Percentiles rank a stretch among this genome's conserved stretches.
Evolutionary conservation across 2,797 vertebrate species (phyloP).

Genomic region (Prunella strophiata): DNA sequence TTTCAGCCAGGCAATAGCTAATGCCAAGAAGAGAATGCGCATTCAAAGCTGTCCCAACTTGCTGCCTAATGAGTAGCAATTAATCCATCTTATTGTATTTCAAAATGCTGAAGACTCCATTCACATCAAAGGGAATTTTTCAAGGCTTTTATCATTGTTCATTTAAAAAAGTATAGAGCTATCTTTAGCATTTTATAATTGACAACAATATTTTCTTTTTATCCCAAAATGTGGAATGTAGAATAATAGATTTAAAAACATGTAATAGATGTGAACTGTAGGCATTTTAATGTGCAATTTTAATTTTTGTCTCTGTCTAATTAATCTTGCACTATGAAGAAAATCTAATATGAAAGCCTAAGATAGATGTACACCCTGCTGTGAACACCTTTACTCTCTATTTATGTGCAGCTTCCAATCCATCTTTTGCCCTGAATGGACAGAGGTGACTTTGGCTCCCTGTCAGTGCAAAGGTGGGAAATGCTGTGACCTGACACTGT

Average conservation of each 20-base stretch:
- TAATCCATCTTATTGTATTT: constrained; percentile 89
- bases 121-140: constrained; percentile 87
- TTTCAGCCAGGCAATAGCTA: constrained; percentile 86
- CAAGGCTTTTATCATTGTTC: constrained; percentile 81
- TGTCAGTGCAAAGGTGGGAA: constrained; percentile 7
- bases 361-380: not conserved
- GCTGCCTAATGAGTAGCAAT: constrained; percentile 88
- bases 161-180: constrained; percentile 75
- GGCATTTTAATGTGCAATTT: constrained; percentile 44
- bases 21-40: constrained; percentile 87
- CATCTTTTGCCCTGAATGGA: not conserved
- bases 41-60: constrained; percentile 86
- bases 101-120: constrained; percentile 87
- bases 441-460: not conserved
- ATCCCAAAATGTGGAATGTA: constrained; percentile 31
- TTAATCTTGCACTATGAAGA: constrained; percentile 44
- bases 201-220: constrained; percentile 72
- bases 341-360: constrained; percentile 6
- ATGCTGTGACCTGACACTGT: not conserved
- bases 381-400: constrained; percentile 27
- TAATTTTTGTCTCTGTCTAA: constrained; percentile 27
- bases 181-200: constrained; percentile 79
- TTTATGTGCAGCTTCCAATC: not conserved
- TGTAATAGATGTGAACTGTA: constrained; percentile 31
- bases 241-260: constrained; percentile 68